phyloP scores from a whole-genome alignment of 1,140 invertebrate species.

The Drosophila prosaltans region DNA sequence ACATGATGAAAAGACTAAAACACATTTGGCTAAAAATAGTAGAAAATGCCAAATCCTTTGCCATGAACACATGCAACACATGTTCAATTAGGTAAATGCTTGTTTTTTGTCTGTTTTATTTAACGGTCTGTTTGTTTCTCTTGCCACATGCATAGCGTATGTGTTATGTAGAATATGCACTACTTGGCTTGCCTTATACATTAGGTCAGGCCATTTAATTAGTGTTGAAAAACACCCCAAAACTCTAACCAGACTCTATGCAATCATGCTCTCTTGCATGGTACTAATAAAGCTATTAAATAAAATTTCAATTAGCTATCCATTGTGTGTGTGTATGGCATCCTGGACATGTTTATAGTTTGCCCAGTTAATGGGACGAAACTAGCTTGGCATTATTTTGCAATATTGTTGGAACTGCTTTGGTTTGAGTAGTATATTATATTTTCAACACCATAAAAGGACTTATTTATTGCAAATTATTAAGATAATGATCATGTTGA shows the following conservation, averaged over 20 bases:
- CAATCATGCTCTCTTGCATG: not conserved
- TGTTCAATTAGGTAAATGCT: slow-evolving; percentile 67
- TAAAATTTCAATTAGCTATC: slow-evolving; percentile 65
- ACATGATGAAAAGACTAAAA: not conserved
- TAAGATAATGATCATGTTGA: too few relatives aligned
- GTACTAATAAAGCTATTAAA: slow-evolving; percentile 28
- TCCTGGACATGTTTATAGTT: slow-evolving; percentile 6
- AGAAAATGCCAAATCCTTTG: slow-evolving; percentile 6
- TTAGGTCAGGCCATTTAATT: slow-evolving; percentile 35
- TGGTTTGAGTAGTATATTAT: not conserved
- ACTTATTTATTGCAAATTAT: too few relatives aligned
- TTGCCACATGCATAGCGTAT: slow-evolving; percentile 19
- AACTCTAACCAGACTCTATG: too few relatives aligned
- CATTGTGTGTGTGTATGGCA: slow-evolving; percentile 14
- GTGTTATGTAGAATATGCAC: slow-evolving; percentile 19
- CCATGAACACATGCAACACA: slow-evolving; percentile 52
- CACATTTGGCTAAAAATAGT: not conserved
- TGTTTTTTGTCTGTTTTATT: slow-evolving; percentile 40
- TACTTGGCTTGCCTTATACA: not conserved
- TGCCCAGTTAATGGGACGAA: slow-evolving; percentile 29
- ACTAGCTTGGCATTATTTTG: slow-evolving; percentile 13
- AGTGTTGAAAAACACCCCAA: slow-evolving; percentile 35
- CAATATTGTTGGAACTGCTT: not conserved
- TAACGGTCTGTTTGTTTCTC: slow-evolving; percentile 27
- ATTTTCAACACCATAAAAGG: too few relatives aligned